These are phyloP conservation scores for Danaus chrysippus DNA, from an alignment of 2,888 invertebrate genomes.

Conservation along the genomic window DNA sequence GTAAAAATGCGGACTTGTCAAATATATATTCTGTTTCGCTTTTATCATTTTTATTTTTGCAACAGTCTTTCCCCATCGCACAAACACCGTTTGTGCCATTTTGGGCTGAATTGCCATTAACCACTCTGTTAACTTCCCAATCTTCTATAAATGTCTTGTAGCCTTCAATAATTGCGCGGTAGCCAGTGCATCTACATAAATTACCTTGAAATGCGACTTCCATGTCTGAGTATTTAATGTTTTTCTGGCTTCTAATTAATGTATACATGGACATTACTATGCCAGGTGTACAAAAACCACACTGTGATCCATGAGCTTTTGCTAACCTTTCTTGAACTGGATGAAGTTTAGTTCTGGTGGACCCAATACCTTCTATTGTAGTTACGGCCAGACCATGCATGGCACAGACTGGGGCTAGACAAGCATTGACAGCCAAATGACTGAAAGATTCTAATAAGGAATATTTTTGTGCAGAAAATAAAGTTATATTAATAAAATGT, in stretches of 20 bases:
- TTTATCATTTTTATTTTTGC: conserved; percentile 73
- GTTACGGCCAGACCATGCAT: conserved; percentile 90
- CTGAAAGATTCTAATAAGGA: conserved; percentile 52
- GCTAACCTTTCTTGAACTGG: conserved; percentile 91
- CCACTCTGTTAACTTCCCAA: conserved; percentile 78
- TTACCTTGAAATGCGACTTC: conserved; percentile 87
- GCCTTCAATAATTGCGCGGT: conserved; percentile 91
- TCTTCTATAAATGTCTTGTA: conserved; percentile 87
- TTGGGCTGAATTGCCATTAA: conserved; percentile 39
- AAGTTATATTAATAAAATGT: too few species aligned
- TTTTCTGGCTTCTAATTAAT: conserved; percentile 79
- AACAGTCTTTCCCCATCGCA: conserved; percentile 82
- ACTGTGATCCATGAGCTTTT: conserved; percentile 91
- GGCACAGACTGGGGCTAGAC: conserved; percentile 88
- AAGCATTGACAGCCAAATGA: conserved; percentile 89
- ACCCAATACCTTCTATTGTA: conserved; percentile 92
- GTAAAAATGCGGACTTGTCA: conserved; percentile 80
- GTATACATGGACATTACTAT: conserved; percentile 96
- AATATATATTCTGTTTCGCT: conserved; percentile 78
- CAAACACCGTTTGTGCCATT: conserved; percentile 50
- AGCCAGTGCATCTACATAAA: conserved; percentile 92
- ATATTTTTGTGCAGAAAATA: too few species aligned
- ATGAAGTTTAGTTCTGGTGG: conserved; percentile 84
- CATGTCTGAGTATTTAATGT: conserved; percentile 79
- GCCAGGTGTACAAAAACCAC: conserved; percentile 93